Evolutionary conservation across 1,140 invertebrate species (phyloP).

Genomic region (Panagrolaimus sp.): DNA sequence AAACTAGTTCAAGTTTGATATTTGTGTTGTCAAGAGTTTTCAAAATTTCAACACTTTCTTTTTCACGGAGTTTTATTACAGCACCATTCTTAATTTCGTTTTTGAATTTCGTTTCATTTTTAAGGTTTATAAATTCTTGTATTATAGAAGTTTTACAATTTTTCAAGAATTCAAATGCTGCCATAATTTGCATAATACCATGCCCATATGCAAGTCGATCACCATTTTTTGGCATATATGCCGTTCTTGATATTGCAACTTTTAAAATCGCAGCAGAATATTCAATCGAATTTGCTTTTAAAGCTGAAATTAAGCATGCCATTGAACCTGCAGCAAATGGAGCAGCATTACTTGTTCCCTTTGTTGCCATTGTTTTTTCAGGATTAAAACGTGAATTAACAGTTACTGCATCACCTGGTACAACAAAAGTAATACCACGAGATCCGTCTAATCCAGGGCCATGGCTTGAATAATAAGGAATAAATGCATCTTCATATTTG

Average conservation of each 20-base stretch:
- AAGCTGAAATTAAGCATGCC: constrained; percentile 73
- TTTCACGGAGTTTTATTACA: no score
- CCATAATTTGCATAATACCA: constrained; percentile 83
- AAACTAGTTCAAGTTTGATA: no score
- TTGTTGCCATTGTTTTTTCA: constrained; percentile 78
- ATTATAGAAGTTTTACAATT: no score
- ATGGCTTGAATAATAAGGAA: constrained; percentile 89
- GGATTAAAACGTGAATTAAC: constrained; percentile 86
- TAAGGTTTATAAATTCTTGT: no score
- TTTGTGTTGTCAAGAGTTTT: no score
- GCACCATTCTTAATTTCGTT: no score
- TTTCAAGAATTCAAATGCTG: constrained; percentile 69
- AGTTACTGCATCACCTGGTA: constrained; percentile 90
- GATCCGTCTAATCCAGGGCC: constrained; percentile 68
- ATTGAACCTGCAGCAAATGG: constrained; percentile 84
- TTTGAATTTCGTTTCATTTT: no score
- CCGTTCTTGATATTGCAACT: constrained; percentile 80
- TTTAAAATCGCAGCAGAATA: constrained; percentile 84
- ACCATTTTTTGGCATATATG: constrained; percentile 65
- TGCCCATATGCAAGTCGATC: constrained; percentile 67
- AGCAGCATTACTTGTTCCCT: constrained; percentile 73
- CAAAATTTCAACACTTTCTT: no score
- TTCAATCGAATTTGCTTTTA: constrained; percentile 67
- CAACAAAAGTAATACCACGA: constrained; percentile 78
- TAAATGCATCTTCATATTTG: constrained; percentile 67